These are phyloP conservation scores for Nephrotoma flavescens DNA, from an alignment of 2,888 invertebrate species.

Conservation along the genomic window DNA sequence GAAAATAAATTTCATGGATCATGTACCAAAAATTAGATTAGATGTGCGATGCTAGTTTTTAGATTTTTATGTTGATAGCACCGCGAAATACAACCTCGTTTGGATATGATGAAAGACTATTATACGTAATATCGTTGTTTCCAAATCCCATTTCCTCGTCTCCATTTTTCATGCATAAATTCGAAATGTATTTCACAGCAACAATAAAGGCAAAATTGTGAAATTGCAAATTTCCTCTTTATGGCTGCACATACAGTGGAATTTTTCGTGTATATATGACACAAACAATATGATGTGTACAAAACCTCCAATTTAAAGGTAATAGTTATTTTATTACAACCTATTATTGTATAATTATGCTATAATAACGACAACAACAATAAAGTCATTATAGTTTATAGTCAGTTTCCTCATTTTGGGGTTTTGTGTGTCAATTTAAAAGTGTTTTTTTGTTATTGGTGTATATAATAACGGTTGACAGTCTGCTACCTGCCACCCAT, in stretches of 20 bases:
- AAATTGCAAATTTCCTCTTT: not conserved
- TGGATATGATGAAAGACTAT: not conserved
- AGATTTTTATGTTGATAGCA: not conserved
- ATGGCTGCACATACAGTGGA: not conserved
- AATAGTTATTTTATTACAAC: not conserved
- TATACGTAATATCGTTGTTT: not conserved
- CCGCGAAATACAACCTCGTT: not conserved
- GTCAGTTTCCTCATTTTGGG: not conserved
- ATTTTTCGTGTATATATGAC: not conserved
- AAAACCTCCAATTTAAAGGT: not conserved
- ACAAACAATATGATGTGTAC: not conserved
- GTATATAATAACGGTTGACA: not conserved
- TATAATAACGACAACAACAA: not conserved
- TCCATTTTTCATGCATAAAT: not conserved
- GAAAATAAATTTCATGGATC: not conserved
- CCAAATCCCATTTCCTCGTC: not conserved
- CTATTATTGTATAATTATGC: not conserved
- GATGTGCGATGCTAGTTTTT: not conserved
- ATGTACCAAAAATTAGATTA: not conserved
- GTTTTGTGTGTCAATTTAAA: not conserved
- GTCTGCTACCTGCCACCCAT: not conserved
- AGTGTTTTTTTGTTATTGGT: not conserved
- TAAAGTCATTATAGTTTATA: not conserved
- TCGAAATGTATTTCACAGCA: not conserved
- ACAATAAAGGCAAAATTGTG: not conserved